Base-by-base conservation (phyloP, 1,140 invertebrate species). In the Papilio aristodemus region DNA sequence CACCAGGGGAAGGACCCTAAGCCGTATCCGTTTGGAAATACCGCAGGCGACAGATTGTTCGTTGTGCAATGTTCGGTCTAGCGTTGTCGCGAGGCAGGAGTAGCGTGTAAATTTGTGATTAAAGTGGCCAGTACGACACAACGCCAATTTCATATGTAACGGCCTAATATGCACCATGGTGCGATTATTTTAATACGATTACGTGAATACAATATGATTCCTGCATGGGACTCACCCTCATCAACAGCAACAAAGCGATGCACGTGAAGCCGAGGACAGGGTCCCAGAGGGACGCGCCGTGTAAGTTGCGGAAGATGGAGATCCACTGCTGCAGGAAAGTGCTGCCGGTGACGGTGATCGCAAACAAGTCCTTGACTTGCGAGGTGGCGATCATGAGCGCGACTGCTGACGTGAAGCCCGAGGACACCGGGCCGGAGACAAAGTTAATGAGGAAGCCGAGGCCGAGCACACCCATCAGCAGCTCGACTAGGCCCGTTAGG, bases 381-480 rank as follows among this genome's bases (percentile, higher is more conserved):
- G 97, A 97, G 2, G 95, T 95, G 0, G 97, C 94, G 59, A 98
- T 98, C 70, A 97, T 97, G 14, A 99, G 92, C 14, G 97, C 97
- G 10, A 97, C 97, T 0, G 97, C 97, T 0, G 97, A 97, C 0
- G 97, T 98, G 83, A 98, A 99, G 13, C 97, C 97, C 10, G 96
- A 97, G 11, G 97, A 97, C 0, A 98, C 97, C 0, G 97, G 97
- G 4, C 96, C 96, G 0, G 97, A 98, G 0, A 99, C 97, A 87
- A 98, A 99, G 89, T 98, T 97, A 60, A 98, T 96, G 36, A 99
- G 92, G 84, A 98, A 98, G 54, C 97, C 97, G 72, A 98, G 92
- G 50, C 98, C 97, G 37, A 98, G 94, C 19, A 98, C 80, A 1
- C 97, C 97, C 95, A 98, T 97, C 4, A 96, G 71, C 4, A 98